Base-by-base conservation (phyloP, 2,113 vertebrate genomes). In the Phalacrocorax aristotelis region DNA sequence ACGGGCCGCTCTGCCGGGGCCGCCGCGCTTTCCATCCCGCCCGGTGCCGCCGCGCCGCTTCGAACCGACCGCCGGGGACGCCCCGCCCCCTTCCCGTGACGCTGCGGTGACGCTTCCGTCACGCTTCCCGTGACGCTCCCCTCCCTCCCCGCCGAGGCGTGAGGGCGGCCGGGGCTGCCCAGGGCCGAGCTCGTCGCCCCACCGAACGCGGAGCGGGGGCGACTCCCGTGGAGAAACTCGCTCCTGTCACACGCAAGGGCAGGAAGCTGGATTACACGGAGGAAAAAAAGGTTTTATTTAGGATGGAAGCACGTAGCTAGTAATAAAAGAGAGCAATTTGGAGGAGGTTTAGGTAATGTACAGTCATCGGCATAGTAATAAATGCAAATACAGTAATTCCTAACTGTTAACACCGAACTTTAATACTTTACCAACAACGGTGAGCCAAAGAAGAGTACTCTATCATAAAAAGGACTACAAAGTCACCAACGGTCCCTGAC, bases 201-300 rank as follows among this genome's bases (percentile, higher is more conserved):
- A 38, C 38, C 6, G 7, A 21, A 4, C 0, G 4, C 3, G 2
- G 36, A 2, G 11, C 1, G 6, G 23, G 13, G 27, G 51, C 32
- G 20, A 0, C 3, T 20, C 26, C 32, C 12, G 8, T 13, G 6
- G 44, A 6, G 22, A 5, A 0, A 9, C 9, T 29, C 21, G 1
- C 10, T 60, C 10, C 17, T 44, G 0, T 16, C 29, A 5, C 3
- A 7, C 0, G 1, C 18, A 2, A 9, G 4, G 36, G 6, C 30
- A 26, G 13, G 30, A 48, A 46, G 15, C 0, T 3, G 40, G 14
- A 3, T 8, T 32, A 18, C 15, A 38, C 25, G 1, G n/a, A 19
- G 42, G 32, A 2, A 9, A 42, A 10, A 38, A 21, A 18, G 0
- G 27, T 8, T 94, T 93, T 95, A 93, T 92, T 92, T 25, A 30